Percentiles rank a stretch among this genome's conserved stretches.
These are phyloP conservation scores for Agrochola lychnidis DNA, from an alignment of 2,888 invertebrate species.

Conservation along the genomic window DNA sequence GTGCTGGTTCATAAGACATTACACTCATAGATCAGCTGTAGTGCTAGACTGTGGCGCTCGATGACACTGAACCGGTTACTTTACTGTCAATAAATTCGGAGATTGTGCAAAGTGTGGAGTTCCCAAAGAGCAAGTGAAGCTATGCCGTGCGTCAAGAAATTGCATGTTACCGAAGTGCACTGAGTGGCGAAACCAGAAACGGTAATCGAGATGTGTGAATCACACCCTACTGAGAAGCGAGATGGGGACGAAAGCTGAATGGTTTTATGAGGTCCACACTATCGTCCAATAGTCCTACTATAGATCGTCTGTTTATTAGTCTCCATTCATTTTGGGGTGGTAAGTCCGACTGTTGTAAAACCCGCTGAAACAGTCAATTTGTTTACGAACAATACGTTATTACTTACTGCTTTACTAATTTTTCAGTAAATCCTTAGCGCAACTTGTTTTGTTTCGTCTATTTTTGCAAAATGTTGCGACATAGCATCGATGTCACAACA, in stretches of 20 bases:
- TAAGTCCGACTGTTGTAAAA: background rate
- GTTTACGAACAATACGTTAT: constrained; percentile 28
- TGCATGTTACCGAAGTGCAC: constrained; percentile 16
- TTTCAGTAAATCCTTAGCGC: constrained; percentile 3
- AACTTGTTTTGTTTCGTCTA: background rate
- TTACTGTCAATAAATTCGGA: constrained; percentile 13
- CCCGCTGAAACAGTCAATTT: background rate
- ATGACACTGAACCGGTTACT: constrained; percentile 27
- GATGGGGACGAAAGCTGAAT: constrained; percentile 28
- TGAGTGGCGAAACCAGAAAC: constrained; percentile 5
- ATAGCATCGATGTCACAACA: background rate
- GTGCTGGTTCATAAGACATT: constrained; percentile 5
- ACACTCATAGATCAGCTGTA: background rate
- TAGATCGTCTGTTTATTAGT: constrained; percentile 16
- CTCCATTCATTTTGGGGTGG: constrained; percentile 4
- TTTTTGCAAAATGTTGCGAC: constrained; percentile 37
- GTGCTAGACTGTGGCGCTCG: background rate
- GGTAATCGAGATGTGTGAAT: constrained; percentile 25
- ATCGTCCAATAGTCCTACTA: background rate
- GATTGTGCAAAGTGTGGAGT: constrained; percentile 28
- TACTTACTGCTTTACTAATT: constrained; percentile 2
- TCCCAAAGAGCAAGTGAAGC: constrained; percentile 20
- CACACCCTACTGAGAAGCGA: constrained; percentile 37
- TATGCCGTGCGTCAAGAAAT: constrained; percentile 43
- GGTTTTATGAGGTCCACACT: constrained; percentile 26